These are phyloP conservation scores for Crocuta crocuta DNA, from an alignment of 2,113 vertebrate genomes.

Conservation along the genomic window DNA sequence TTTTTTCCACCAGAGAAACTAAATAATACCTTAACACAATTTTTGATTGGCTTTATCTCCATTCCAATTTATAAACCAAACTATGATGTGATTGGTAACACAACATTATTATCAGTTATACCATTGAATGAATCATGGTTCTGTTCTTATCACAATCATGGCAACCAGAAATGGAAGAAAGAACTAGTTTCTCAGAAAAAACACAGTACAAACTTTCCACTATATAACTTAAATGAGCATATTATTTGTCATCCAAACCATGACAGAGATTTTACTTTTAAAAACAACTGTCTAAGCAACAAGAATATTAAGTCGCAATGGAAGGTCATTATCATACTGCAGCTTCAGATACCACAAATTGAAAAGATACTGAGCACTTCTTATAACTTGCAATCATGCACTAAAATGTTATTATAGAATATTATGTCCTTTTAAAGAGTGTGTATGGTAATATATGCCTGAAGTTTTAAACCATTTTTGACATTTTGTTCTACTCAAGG, in stretches of 20 bases:
- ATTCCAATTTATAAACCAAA: conserved; percentile 42
- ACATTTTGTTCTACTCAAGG: not conserved
- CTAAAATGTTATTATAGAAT: not conserved
- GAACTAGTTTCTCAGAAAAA: not conserved
- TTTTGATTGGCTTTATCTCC: not conserved
- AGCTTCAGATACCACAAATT: conserved; percentile 7
- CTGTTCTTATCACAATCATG: not conserved
- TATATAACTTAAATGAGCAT: not conserved
- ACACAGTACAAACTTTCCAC: not conserved
- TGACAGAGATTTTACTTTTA: conserved; percentile 30
- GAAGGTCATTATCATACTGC: not conserved
- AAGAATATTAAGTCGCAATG: conserved; percentile 52
- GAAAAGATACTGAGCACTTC: not conserved
- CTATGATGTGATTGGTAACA: not conserved
- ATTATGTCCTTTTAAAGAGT: not conserved
- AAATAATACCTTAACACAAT: not conserved
- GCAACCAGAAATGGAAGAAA: conserved; percentile 34
- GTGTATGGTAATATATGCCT: not conserved
- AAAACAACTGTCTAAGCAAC: not conserved
- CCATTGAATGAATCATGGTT: not conserved
- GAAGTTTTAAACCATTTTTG: conserved; percentile 36
- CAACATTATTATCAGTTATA: conserved; percentile 8
- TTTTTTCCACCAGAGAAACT: conserved; percentile 39
- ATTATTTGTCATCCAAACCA: conserved; percentile 13
- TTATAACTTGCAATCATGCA: not conserved